Evolutionary conservation across 2,113 vertebrate species (phyloP).

Genomic region (Lamprotornis superbus): DNA sequence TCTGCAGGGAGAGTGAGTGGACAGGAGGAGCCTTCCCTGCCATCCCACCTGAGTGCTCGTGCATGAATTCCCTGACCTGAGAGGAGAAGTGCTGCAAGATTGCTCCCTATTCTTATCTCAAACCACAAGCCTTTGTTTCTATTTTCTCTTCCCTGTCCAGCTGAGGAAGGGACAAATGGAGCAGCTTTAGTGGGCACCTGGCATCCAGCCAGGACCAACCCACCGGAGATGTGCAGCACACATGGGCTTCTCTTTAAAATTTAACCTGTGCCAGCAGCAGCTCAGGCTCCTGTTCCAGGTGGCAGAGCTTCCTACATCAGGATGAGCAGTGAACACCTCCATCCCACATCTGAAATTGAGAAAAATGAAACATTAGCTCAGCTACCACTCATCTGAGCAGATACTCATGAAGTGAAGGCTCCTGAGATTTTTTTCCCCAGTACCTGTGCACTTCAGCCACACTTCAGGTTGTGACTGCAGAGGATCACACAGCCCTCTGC

Average conservation of each 20-base stretch:
- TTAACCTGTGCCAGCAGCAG: not conserved
- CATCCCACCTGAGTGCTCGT: accelerated
- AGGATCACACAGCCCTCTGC: not conserved
- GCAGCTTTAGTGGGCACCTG: not conserved
- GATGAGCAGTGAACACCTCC: not conserved
- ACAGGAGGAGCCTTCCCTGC: not conserved
- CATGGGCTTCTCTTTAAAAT: not conserved
- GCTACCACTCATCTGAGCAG: not conserved
- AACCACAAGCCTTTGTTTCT: not conserved
- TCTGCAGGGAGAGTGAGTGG: not conserved
- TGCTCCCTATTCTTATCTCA: not conserved
- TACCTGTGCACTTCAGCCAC: not conserved
- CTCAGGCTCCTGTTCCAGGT: not conserved
- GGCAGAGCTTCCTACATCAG: not conserved
- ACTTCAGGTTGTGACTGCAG: not conserved
- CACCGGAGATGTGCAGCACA: not conserved
- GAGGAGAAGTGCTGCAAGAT: not conserved
- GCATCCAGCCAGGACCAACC: not conserved
- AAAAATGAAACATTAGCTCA: not conserved
- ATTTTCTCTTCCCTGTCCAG: not conserved
- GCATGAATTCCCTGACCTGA: not conserved
- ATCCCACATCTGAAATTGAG: not conserved
- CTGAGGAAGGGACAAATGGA: not conserved
- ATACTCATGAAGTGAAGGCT: not conserved
- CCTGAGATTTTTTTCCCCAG: not conserved